phyloP scores from a whole-genome alignment of 2,888 invertebrate species.

The Ecdyonurus torrentis region DNA sequence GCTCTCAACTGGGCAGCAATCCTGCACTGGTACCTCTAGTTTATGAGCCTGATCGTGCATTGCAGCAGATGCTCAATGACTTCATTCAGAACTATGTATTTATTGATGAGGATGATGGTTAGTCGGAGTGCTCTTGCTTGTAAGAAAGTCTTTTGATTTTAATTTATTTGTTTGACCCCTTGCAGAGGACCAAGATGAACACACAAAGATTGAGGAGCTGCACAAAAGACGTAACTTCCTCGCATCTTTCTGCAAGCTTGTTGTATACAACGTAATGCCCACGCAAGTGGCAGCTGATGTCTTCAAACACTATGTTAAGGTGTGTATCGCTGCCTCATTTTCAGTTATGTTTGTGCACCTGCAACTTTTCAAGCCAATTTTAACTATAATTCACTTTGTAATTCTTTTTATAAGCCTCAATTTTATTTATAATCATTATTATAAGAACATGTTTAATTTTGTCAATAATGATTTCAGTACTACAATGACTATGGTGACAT shows the following conservation, averaged over 20 bases:
- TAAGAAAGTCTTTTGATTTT: neutral
- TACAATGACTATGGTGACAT: constrained; percentile 98
- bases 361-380: constrained; percentile 3
- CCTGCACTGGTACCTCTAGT: constrained; percentile 37
- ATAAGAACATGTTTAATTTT: too few species aligned
- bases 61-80: constrained; percentile 68
- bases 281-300: constrained; percentile 84
- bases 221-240: constrained; percentile 93
- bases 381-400: neutral
- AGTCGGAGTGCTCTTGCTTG: too few species aligned
- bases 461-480: too few species aligned
- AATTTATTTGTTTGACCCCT: constrained; percentile 6
- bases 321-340: constrained; percentile 23
- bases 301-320: constrained; percentile 94
- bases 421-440: constrained; percentile 8
- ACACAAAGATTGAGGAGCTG: constrained; percentile 86
- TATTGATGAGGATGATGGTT: constrained; percentile 78
- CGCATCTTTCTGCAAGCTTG: constrained; percentile 92
- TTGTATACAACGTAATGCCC: constrained; percentile 93
- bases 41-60: constrained; percentile 59
- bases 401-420: constrained; percentile 5
- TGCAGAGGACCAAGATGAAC: constrained; percentile 79
- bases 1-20: constrained; percentile 49
- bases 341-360: neutral
- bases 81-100: constrained; percentile 92